Base-by-base conservation (phyloP, 2,797 vertebrate genomes). In the Melanogrammus aeglefinus region DNA sequence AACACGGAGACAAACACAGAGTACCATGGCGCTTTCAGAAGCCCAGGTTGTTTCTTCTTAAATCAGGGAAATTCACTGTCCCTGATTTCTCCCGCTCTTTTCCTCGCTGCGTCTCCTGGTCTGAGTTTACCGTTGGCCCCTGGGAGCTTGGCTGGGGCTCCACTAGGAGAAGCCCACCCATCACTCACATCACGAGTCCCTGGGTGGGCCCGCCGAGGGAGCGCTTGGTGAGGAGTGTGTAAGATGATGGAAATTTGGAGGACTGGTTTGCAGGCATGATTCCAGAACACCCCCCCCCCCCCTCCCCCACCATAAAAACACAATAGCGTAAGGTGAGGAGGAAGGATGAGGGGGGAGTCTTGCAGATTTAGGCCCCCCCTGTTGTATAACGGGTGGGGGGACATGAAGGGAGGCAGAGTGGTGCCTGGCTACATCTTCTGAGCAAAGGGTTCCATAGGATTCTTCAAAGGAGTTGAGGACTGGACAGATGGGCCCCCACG, bases 391-490 rank as follows among this genome's bases (percentile, higher is more conserved):
- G 87, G 84, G 93, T 87, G 88, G 74, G 75, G 81, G 80, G 89
- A 80, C 91, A 76, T 88, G 84, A 85, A 81, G 88, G 87, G 44
- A 81, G 84, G 75, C 84, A 81, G 75, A 81, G 72, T 78, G 36
- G 75, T 80, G 82, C 83, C 89, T 72, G 63, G 91, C 87, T 87
- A 87, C 88, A 83, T 91, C 88, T 94, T 84, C 81, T 89, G 82
- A 86, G 94, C 95, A 87, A 95, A 91, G 77, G 92, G 92, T 89
- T 95, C 91, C 93, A 88, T 90, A 76, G 84, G 86, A 94, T 95
- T 95, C 92, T 88, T 93, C 91, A 86, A 92, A 94, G 88, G 89
- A 89, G 70, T 82, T 80, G 74, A 74, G 35, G n/a, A 1, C 73
- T 89, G 93, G 90, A 94, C 76, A 90, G 92, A 94, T 92, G 91